Evolutionary conservation across 2,888 invertebrate genomes (phyloP).

Genomic region (Neoitamus cyanurus): DNA sequence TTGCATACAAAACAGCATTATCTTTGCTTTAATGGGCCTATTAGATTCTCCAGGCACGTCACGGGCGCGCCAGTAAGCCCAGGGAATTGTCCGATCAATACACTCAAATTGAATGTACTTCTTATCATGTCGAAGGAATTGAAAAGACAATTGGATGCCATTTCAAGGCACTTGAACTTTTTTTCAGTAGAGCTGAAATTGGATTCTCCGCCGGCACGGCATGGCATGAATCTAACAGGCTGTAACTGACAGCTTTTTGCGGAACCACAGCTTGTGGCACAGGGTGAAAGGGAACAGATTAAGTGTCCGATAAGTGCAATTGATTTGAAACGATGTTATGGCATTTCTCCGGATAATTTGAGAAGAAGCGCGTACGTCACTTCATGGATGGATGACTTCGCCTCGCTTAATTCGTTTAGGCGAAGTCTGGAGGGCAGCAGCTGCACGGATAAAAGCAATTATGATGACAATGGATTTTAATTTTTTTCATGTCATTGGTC

Average conservation of each 20-base stretch:
- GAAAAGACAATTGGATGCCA: conserved; percentile 52
- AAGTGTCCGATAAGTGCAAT: conserved; percentile 42
- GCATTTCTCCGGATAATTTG: conserved; percentile 36
- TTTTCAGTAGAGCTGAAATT: conserved; percentile 48
- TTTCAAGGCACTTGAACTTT: conserved; percentile 51
- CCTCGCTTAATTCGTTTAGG: not conserved
- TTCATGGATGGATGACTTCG: not conserved
- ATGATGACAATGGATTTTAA: not conserved
- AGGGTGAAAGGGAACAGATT: conserved; percentile 13
- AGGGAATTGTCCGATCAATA: conserved; percentile 45
- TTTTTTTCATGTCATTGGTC: not conserved
- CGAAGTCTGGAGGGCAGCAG: not conserved
- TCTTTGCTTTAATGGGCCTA: conserved; percentile 17
- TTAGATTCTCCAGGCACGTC: conserved; percentile 23
- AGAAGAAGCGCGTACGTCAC: not conserved
- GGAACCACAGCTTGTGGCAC: not conserved
- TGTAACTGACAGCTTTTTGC: conserved; percentile 40
- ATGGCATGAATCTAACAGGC: conserved; percentile 30
- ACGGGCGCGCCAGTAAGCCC: not conserved
- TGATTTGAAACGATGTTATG: conserved; percentile 39
- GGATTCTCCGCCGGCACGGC: conserved; percentile 40
- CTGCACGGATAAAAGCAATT: not conserved
- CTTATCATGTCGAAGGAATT: conserved; percentile 46
- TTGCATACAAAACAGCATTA: conserved; percentile 27
- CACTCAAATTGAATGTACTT: conserved; percentile 48